phyloP scores from a whole-genome alignment of 2,113 vertebrate genomes.

The Leucopsar rothschildi region DNA sequence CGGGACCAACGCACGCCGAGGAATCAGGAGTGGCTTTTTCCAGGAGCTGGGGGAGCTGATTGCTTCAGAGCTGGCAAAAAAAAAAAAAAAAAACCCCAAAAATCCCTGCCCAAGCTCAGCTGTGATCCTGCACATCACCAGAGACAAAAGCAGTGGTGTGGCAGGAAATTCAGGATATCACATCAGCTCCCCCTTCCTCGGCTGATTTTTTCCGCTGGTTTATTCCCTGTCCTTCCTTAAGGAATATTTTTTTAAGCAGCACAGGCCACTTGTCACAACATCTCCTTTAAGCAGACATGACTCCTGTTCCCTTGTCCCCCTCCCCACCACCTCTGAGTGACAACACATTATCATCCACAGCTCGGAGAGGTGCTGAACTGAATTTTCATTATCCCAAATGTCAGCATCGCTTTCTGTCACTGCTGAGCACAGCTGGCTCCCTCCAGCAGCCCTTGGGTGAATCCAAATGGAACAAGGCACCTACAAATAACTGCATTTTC shows the following conservation, averaged over 20 bases:
- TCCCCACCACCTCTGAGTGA: constrained; percentile 39
- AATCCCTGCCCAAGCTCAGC: not conserved
- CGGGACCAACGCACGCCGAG: constrained; percentile 63
- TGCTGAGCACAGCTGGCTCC: constrained; percentile 45
- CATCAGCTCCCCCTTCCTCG: not conserved
- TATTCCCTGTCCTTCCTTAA: not conserved
- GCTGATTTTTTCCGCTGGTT: not conserved
- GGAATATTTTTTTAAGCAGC: not conserved
- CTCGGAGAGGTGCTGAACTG: constrained; percentile 65
- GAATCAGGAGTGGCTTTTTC: constrained; percentile 68
- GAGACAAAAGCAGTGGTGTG: constrained; percentile 3
- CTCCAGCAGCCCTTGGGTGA: constrained; percentile 55
- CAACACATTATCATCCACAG: constrained; percentile 56
- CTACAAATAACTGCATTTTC: constrained; percentile 63
- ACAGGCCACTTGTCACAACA: not conserved
- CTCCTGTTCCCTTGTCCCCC: not conserved
- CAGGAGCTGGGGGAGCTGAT: constrained; percentile 55
- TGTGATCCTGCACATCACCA: not conserved
- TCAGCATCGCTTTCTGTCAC: constrained; percentile 71
- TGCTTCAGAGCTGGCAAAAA: constrained; percentile 32
- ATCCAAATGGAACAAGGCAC: constrained; percentile 73
- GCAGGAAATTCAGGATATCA: not conserved
- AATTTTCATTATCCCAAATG: constrained; percentile 71
- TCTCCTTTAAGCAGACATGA: constrained; percentile 45
- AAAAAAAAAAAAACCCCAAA: not conserved